These are phyloP conservation scores for Pachypeltis micranthus DNA, from an alignment of 1,140 invertebrate genomes.

Conservation along the genomic window DNA sequence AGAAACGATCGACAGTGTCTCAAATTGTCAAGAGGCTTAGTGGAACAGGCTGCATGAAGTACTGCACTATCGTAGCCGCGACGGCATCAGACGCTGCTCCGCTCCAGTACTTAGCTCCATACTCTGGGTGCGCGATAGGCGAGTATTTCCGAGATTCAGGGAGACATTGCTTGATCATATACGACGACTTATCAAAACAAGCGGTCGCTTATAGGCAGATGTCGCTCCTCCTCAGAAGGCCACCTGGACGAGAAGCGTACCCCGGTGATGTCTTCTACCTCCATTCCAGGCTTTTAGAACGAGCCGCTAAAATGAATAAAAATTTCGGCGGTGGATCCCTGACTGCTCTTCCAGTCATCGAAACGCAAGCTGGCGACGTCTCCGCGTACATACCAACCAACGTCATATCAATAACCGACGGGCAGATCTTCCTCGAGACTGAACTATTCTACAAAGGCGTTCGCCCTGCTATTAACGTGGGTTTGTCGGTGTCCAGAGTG, in stretches of 20 bases:
- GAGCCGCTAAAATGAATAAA: conserved; percentile 99
- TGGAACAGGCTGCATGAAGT: conserved; percentile 87
- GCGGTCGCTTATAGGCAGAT: conserved; percentile 99
- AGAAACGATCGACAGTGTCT: conserved; percentile 98
- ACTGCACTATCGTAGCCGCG: conserved; percentile 95
- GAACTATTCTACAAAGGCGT: conserved; percentile 99
- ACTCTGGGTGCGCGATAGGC: conserved; percentile 99
- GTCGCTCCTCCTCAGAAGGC: conserved; percentile 96
- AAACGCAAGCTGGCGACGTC: conserved; percentile 97
- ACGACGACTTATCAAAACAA: conserved; percentile 99
- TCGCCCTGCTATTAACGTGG: conserved; percentile 98
- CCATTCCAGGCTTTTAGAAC: conserved; percentile 95
- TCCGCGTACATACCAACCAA: conserved; percentile 99
- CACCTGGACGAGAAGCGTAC: conserved; percentile 99
- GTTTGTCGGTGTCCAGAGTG: conserved; percentile 97
- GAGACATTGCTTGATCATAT: conserved; percentile 98
- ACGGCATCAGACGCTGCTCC: conserved; percentile 99
- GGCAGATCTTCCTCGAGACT: conserved; percentile 99
- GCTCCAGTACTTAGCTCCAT: conserved; percentile 96
- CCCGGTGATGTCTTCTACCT: conserved; percentile 99
- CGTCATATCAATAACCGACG: conserved; percentile 99
- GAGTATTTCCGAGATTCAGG: conserved; percentile 99
- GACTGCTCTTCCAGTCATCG: conserved; percentile 96
- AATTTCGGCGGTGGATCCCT: conserved; percentile 93
- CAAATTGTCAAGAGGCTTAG: conserved; percentile 97